Percentiles rank a stretch among this genome's conserved stretches.
These are phyloP conservation scores for Belonocnema kinseyi DNA, from an alignment of 1,140 invertebrate species.

Conservation along the genomic window DNA sequence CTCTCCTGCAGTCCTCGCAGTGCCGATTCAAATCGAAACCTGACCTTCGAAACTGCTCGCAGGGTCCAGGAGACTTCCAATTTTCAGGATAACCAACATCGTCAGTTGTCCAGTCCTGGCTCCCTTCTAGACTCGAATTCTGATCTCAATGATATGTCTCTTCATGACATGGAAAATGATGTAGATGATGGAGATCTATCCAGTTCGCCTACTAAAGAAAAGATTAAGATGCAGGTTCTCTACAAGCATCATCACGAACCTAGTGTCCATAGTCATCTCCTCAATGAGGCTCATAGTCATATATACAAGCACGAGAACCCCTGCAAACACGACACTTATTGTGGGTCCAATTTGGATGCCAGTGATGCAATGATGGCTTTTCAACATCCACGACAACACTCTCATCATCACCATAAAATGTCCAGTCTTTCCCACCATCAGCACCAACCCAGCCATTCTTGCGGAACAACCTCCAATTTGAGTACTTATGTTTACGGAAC, in stretches of 20 bases:
- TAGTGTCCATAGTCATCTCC: constrained; percentile 53
- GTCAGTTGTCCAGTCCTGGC: constrained; percentile 54
- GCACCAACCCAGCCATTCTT: constrained; percentile 1
- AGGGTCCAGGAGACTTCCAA: constrained; percentile 54
- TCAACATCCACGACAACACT: constrained; percentile 58
- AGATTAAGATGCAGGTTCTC: constrained; percentile 55
- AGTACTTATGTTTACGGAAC: constrained; percentile 10
- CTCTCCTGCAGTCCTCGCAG: constrained; percentile 55
- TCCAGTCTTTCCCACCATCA: constrained; percentile 18
- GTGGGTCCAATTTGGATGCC: constrained; percentile 45
- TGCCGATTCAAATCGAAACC: constrained; percentile 54
- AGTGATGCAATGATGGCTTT: constrained; percentile 48
- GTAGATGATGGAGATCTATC: constrained; percentile 48
- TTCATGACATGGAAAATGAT: constrained; percentile 52
- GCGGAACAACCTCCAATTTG: constrained; percentile 2
- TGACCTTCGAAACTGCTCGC: constrained; percentile 54
- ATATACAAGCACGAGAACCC: constrained; percentile 47
- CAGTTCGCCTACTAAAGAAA: constrained; percentile 46
- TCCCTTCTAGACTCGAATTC: constrained; percentile 45
- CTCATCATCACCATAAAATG: constrained; percentile 38
- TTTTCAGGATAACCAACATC: constrained; percentile 52
- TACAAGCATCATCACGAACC: constrained; percentile 60
- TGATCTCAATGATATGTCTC: constrained; percentile 42
- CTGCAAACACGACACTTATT: constrained; percentile 46
- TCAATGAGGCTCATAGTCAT: constrained; percentile 51